These are phyloP conservation scores for Eclectus roratus DNA, from an alignment of 2,113 vertebrate genomes.

Conservation along the genomic window DNA sequence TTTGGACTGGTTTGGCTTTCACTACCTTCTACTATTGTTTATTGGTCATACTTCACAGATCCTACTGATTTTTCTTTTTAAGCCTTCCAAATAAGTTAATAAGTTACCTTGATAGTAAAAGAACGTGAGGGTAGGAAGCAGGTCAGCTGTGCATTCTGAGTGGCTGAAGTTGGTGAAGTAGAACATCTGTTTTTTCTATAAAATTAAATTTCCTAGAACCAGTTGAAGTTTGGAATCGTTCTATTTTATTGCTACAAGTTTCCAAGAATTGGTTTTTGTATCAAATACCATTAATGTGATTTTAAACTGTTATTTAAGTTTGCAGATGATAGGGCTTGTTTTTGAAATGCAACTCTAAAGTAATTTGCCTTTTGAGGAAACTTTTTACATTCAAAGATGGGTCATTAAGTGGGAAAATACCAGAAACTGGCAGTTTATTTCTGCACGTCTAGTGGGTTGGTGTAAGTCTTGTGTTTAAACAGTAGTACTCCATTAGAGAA, in stretches of 20 bases:
- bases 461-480: neutral
- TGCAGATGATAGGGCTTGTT: neutral
- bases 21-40: neutral
- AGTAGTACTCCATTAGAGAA: neutral
- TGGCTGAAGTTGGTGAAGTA: neutral
- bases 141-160: neutral
- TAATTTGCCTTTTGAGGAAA: neutral
- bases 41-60: neutral
- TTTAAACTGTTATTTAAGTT: neutral
- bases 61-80: neutral
- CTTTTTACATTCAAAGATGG: neutral
- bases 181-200: constrained; percentile 4
- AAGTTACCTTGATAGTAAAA: neutral
- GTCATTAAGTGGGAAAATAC: neutral
- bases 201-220: constrained; percentile 1
- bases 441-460: neutral
- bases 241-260: neutral
- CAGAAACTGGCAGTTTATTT: neutral
- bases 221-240: neutral
- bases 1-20: neutral
- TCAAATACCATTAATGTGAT: neutral
- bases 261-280: neutral
- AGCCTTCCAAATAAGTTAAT: neutral
- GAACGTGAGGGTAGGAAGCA: neutral
- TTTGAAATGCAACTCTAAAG: neutral